Evolutionary conservation across 2,888 invertebrate genomes (phyloP).

Genomic region (Platycheirus albimanus): DNA sequence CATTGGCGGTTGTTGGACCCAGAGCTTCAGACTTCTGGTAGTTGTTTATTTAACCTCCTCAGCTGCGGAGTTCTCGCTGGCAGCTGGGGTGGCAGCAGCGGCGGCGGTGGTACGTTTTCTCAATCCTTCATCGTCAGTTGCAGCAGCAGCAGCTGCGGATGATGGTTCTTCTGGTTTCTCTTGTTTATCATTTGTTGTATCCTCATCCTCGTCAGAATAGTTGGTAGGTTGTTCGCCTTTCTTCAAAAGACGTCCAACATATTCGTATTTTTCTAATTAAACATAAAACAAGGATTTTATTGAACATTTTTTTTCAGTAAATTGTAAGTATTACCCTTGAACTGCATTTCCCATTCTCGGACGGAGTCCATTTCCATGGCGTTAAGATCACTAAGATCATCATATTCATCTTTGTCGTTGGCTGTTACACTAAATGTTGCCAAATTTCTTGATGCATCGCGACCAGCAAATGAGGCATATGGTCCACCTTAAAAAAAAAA

Average conservation of each 20-base stretch:
- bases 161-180: slow-evolving; percentile 45
- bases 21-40: slow-evolving; percentile 37
- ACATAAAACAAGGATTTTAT: slow-evolving; percentile 4
- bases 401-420: slow-evolving; percentile 92
- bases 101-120: slow-evolving; percentile 74
- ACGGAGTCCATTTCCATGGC: slow-evolving; percentile 97
- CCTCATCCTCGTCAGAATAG: slow-evolving; percentile 93
- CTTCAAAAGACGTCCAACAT: slow-evolving; percentile 94
- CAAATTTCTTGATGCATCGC: slow-evolving; percentile 96
- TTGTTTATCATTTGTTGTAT: slow-evolving; percentile 76
- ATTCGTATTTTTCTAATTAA: slow-evolving; percentile 93
- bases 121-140: slow-evolving; percentile 71
- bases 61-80: slow-evolving; percentile 62
- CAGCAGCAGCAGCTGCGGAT: slow-evolving; percentile 23
- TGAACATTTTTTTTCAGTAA: neutral
- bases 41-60: slow-evolving; percentile 75
- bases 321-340: slow-evolving; percentile 87
- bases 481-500: slow-evolving; percentile 89
- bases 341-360: slow-evolving; percentile 98
- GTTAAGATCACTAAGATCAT: slow-evolving; percentile 97
- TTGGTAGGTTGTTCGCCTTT: slow-evolving; percentile 95
- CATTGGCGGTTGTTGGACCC: slow-evolving; percentile 46
- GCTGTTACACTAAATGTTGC: slow-evolving; percentile 95
- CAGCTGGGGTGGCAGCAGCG: neutral
- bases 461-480: slow-evolving; percentile 96